Conservation (phyloP, 1,140 invertebrate genomes). For the Glomeris maerens region DNA sequence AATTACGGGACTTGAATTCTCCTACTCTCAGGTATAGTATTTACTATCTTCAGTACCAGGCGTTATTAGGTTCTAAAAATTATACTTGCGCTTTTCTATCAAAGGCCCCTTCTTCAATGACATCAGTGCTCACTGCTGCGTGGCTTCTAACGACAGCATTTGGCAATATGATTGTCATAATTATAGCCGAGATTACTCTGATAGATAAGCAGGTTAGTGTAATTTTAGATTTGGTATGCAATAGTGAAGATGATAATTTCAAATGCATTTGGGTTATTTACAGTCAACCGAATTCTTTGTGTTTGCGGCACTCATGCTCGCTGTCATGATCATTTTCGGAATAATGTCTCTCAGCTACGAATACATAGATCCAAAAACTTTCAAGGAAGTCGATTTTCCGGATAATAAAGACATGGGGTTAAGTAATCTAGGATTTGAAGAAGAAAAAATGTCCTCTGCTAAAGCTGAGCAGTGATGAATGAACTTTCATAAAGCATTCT, state of each 20-base stretch:
- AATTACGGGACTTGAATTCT: constrained; percentile 80
- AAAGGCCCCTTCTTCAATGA: constrained; percentile 81
- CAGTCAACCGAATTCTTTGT: constrained; percentile 73
- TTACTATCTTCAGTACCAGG: no score
- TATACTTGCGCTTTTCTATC: constrained; percentile 25
- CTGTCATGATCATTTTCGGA: constrained; percentile 65
- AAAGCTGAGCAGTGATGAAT: no score
- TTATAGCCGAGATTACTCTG: constrained; percentile 54
- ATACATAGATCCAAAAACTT: no score
- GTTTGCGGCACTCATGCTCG: constrained; percentile 69
- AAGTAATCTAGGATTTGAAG: no score
- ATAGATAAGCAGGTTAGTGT: constrained; percentile 43
- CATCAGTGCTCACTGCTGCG: constrained; percentile 72
- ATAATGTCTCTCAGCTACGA: constrained; percentile 47
- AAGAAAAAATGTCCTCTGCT: no score
- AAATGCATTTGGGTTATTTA: constrained; percentile 22
- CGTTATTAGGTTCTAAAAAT: not conserved
- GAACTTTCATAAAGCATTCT: no score
- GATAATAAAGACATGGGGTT: no score
- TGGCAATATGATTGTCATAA: constrained; percentile 78
- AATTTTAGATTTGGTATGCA: not conserved
- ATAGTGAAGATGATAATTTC: not conserved
- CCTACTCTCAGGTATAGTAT: constrained; percentile 50
- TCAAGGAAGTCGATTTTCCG: no score
- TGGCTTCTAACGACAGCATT: constrained; percentile 80